These are phyloP conservation scores for Ophion ellenae DNA, from an alignment of 2,888 invertebrate species.

Conservation along the genomic window DNA sequence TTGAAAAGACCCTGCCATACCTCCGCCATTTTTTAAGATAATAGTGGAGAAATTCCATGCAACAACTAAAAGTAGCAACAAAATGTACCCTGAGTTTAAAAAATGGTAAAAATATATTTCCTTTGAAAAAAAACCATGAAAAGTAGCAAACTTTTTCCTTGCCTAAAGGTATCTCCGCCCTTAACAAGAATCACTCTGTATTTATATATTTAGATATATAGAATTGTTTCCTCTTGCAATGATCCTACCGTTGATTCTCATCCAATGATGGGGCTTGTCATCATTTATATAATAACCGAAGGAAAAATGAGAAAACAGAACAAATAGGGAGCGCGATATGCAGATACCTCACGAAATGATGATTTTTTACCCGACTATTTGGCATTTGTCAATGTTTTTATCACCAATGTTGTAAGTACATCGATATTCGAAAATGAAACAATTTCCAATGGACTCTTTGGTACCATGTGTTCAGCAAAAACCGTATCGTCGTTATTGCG, in stretches of 20 bases:
- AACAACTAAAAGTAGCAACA: too few species aligned
- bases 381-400: conserved; percentile 78
- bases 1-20: too few species aligned
- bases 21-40: too few species aligned
- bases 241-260: conserved; percentile 23
- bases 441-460: not conserved
- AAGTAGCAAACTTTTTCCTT: too few species aligned
- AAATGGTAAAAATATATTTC: too few species aligned
- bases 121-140: too few species aligned
- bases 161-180: too few species aligned
- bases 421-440: conserved; percentile 26
- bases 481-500: not conserved
- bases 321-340: conserved; percentile 55
- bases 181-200: too few species aligned
- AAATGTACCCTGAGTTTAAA: too few species aligned
- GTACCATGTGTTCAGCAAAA: not conserved
- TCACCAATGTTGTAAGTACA: conserved; percentile 75
- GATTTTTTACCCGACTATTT: conserved; percentile 81
- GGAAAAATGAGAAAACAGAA: conserved; percentile 42
- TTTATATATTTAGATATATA: conserved; percentile 42
- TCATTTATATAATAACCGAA: not conserved
- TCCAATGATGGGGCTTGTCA: not conserved
- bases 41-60: too few species aligned
- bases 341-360: conserved; percentile 71
- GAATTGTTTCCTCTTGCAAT: conserved; percentile 30